Conservation (phyloP, 2,113 vertebrate genomes). For the Nycticorax nycticorax region DNA sequence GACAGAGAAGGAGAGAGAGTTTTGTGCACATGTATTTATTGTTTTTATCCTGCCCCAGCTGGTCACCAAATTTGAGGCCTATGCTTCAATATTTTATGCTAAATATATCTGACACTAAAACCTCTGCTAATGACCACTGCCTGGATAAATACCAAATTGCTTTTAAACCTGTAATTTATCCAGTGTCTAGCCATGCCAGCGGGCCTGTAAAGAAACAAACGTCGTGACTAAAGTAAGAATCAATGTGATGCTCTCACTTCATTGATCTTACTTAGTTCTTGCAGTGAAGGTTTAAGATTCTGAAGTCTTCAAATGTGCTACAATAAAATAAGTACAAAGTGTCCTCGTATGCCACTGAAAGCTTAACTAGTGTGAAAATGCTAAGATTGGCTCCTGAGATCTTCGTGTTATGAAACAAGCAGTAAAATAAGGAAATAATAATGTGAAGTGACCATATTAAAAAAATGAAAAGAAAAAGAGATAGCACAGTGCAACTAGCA, state of each 20-base stretch:
- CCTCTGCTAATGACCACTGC: neutral
- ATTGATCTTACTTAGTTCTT: neutral
- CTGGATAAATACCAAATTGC: neutral
- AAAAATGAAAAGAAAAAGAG: neutral
- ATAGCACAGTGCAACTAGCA: neutral
- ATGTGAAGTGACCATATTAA: neutral
- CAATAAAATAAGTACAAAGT: neutral
- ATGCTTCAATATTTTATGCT: neutral
- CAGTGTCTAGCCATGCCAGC: neutral
- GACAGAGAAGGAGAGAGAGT: neutral
- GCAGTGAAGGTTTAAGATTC: neutral
- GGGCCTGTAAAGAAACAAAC: neutral
- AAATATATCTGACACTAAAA: neutral
- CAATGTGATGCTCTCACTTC: neutral
- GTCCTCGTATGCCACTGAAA: neutral
- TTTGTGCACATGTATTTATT: neutral
- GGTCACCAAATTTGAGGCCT: neutral
- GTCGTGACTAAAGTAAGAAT: neutral
- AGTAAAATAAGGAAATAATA: neutral
- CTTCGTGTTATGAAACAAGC: neutral
- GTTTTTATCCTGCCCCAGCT: neutral
- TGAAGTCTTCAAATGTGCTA: neutral
- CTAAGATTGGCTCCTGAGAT: neutral
- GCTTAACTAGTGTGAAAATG: neutral
- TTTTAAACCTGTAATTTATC: neutral